Base-by-base conservation (phyloP, 2,797 vertebrate genomes). In the Sardinella longiceps region DNA sequence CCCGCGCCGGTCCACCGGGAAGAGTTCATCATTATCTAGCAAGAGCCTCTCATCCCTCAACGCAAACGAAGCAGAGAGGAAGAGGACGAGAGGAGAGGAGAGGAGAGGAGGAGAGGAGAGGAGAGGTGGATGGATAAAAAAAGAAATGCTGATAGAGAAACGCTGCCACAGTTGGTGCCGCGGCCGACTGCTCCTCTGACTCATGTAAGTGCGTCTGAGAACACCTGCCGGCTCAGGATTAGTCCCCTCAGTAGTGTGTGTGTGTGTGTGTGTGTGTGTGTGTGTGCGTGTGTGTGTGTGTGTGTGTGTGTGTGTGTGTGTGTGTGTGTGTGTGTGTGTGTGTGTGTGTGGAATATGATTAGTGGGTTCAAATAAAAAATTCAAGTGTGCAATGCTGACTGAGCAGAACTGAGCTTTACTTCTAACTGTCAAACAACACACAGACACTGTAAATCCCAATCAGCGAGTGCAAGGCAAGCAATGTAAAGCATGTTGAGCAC, bases 11-110 rank as follows among this genome's bases (percentile, higher is more conserved):
- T 77, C 70, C 37, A 4, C 15, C 10, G 70, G 70, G 70, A 77
- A 7, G 37, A 5, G 15, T 77, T 77, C 14, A 5, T 77, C 37
- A 77, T 77, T 77, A 77, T 23, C 70, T 9, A 2, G 37, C 18
- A 37, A 77, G 33, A 77, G 70, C 18, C 70, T 23, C 70, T 77
- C 70, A 77, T 77, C 70, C 37, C 70, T 77, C 70, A 43, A 20
- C 14, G 15, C 1, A 60, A 60, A 60, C 6, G 56, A n/a, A 60
- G 25, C 56, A 60, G 33, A 43, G 70, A 39, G 70, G 70, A 77
- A 39, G 30, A 15, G 30, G 66, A 70, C 30, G 2, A 70, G 70
- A 33, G 37, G 15, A 37, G 30, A 70, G 70, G 18, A 20, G 15
- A 37, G 30, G 33, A 43, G 70, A 39, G 70, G 70, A 77, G 23